Conservation (phyloP, 2,888 invertebrate genomes). For the Ichneumon xanthorius region DNA sequence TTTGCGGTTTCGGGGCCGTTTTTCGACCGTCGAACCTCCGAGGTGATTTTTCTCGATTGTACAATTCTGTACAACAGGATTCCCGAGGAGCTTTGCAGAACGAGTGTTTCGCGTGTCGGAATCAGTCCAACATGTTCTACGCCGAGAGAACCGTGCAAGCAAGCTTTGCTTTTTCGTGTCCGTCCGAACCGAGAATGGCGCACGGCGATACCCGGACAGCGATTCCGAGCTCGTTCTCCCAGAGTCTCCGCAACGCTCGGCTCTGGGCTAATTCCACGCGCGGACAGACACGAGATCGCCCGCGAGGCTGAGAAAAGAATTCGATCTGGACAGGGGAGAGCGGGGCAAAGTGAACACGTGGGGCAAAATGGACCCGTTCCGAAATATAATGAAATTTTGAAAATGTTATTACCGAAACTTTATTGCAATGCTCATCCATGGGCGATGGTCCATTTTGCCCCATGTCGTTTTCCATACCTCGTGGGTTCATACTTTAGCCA, state of each 20-base stretch:
- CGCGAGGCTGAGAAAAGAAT: not conserved
- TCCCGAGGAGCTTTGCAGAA: not conserved
- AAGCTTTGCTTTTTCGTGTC: not conserved
- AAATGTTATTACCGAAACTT: too few species aligned
- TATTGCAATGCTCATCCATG: too few species aligned
- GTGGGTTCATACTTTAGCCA: too few species aligned
- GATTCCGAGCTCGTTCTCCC: not conserved
- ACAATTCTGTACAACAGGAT: not conserved
- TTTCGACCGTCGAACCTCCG: not conserved
- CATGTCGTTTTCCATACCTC: too few species aligned
- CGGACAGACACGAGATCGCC: conserved; percentile 4
- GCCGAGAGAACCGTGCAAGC: not conserved
- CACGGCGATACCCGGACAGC: not conserved
- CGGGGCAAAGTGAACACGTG: too few species aligned
- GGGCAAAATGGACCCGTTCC: too few species aligned
- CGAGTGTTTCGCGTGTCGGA: conserved; percentile 9
- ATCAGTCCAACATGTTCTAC: not conserved
- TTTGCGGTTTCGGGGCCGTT: not conserved
- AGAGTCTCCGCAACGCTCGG: not conserved
- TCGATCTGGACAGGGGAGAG: too few species aligned
- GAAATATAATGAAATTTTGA: too few species aligned
- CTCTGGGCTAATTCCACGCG: not conserved
- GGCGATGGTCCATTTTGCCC: too few species aligned
- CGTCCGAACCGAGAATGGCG: not conserved
- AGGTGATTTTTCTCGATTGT: not conserved